Evolutionary conservation across 2,113 vertebrate species (phyloP).

Genomic region (Stomatorhinus ivindoensis): DNA sequence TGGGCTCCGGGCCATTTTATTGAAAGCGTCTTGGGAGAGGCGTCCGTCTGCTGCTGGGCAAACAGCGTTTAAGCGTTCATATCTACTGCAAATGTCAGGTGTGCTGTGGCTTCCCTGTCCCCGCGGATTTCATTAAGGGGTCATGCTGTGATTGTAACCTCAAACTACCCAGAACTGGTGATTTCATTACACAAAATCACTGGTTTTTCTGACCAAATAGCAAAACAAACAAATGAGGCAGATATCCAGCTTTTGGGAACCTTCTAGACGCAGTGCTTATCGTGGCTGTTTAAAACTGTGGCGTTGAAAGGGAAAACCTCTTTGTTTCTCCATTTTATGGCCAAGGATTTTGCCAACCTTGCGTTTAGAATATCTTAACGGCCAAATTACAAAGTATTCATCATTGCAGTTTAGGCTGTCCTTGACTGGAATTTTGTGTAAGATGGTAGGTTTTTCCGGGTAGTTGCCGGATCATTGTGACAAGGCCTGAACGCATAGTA

Average conservation of each 20-base stretch:
- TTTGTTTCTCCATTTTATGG: not conserved
- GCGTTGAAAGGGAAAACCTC: not conserved
- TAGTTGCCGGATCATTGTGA: not conserved
- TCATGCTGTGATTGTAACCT: not conserved
- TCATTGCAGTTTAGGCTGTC: not conserved
- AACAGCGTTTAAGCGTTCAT: not conserved
- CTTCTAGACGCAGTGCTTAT: not conserved
- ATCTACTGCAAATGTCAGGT: not conserved
- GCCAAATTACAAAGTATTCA: not conserved
- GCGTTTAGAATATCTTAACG: not conserved
- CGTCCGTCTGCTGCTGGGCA: not conserved
- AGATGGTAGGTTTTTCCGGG: not conserved
- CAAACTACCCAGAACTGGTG: not conserved
- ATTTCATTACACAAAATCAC: not conserved
- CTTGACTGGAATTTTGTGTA: not conserved
- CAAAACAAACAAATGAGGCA: not conserved
- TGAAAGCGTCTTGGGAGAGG: not conserved
- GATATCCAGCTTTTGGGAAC: not conserved
- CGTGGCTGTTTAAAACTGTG: not conserved
- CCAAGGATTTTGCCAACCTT: not conserved
- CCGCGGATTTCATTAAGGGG: not conserved
- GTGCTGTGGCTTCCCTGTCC: not conserved
- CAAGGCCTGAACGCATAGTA: not conserved
- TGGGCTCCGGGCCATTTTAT: not conserved
- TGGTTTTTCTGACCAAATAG: not conserved